Percentiles rank a stretch among this genome's conserved stretches.
Evolutionary conservation across 2,113 vertebrate genomes (phyloP).

Genomic region (Nycticryphes semicollaris): DNA sequence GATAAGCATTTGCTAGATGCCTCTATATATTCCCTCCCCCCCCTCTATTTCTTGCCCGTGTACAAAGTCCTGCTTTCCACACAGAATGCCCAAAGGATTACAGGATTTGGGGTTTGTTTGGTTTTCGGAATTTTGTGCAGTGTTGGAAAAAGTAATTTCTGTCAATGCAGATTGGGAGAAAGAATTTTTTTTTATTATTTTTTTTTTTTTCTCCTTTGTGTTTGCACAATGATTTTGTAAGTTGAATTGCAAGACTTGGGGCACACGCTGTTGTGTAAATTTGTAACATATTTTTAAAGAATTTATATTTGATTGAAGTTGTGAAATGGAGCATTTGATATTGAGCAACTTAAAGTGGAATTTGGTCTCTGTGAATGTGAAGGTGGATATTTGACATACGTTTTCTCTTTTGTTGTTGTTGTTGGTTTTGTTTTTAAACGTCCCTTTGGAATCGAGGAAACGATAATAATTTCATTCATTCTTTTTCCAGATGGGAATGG

Average conservation of each 20-base stretch:
- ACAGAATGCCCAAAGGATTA: neutral
- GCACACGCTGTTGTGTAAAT: neutral
- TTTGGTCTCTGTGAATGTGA: neutral
- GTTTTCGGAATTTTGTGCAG: neutral
- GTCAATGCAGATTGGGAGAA: neutral
- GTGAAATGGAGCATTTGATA: neutral
- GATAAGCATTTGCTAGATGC: neutral
- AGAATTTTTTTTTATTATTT: neutral
- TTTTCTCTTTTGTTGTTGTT: neutral
- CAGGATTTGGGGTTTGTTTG: neutral
- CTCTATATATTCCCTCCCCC: neutral
- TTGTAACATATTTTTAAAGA: neutral
- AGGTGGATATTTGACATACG: neutral
- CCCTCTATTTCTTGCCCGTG: neutral
- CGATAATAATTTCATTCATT: constrained; percentile 1
- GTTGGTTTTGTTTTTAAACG: neutral
- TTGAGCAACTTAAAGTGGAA: neutral
- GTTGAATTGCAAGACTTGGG: neutral
- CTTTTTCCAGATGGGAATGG: constrained; percentile 88
- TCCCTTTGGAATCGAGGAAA: neutral
- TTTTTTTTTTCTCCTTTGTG: neutral
- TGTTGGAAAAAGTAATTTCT: neutral
- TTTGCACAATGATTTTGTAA: neutral
- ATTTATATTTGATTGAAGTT: neutral
- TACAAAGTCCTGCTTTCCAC: neutral